phyloP scores from a whole-genome alignment of 2,113 vertebrate species.

The Aldabrachelys gigantea region DNA sequence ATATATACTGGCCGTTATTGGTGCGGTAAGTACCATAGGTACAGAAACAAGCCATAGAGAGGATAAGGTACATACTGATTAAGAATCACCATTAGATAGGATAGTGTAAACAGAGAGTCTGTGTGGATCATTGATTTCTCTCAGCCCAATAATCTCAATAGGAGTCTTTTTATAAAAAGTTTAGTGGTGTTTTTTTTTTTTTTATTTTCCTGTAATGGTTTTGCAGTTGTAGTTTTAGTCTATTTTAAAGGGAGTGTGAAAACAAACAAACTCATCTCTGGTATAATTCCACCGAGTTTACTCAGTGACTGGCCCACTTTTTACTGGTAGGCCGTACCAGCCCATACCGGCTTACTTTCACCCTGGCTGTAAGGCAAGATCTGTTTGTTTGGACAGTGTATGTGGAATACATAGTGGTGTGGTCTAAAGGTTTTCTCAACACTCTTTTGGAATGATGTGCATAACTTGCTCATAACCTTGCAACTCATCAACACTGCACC shows the following conservation, averaged over 20 bases:
- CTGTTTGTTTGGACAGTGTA: not conserved
- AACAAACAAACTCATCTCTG: not conserved
- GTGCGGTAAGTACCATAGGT: not conserved
- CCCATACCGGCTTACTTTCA: no score
- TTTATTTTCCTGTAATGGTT: not conserved
- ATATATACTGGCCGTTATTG: not conserved
- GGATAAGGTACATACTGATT: not conserved
- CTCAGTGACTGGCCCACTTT: not conserved
- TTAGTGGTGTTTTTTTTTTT: not conserved
- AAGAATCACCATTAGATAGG: not conserved
- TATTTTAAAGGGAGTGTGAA: not conserved
- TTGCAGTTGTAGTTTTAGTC: not conserved
- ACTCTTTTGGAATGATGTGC: not conserved
- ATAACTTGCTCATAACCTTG: not conserved
- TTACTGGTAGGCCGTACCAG: no score
- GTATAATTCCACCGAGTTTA: not conserved
- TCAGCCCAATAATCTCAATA: not conserved
- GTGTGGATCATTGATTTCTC: not conserved
- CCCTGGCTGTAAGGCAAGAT: not conserved
- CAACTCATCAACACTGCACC: not conserved
- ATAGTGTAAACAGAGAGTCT: not conserved
- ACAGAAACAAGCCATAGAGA: not conserved
- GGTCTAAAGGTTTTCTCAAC: not conserved
- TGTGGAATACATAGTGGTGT: not conserved
- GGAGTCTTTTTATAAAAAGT: not conserved